A percentile compares a stretch with the other conserved stretches of the same genome.
Evolutionary conservation across 1,140 invertebrate genomes (phyloP).

Genomic region (Nasonia longicornis): DNA sequence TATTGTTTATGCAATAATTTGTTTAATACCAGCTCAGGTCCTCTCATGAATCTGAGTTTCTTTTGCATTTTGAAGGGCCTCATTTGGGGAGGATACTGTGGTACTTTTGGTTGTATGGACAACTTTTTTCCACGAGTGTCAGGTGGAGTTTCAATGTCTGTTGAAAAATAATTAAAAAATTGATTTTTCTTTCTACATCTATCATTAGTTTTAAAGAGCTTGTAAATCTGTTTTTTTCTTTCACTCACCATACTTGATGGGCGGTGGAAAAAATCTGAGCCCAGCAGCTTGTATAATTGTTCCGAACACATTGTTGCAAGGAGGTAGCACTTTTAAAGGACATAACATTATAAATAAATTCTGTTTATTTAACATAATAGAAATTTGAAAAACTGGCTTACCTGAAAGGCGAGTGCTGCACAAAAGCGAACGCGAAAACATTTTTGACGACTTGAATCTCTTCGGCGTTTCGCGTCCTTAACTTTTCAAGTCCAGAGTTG

Average conservation of each 20-base stretch:
- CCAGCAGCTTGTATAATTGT: slow-evolving; percentile 63
- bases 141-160: slow-evolving; percentile 73
- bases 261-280: slow-evolving; percentile 74
- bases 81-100: slow-evolving; percentile 74
- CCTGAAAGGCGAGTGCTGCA: not conserved
- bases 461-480: not conserved
- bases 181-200: not conserved
- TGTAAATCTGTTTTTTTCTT: not conserved
- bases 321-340: slow-evolving; percentile 3
- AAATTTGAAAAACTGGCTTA: slow-evolving; percentile 10
- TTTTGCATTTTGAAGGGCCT: slow-evolving; percentile 88
- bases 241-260: slow-evolving; percentile 49
- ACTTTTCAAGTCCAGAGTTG: no score
- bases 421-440: slow-evolving; percentile 15
- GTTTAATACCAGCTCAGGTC: slow-evolving; percentile 89
- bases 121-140: slow-evolving; percentile 80
- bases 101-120: slow-evolving; percentile 78
- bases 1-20: slow-evolving; percentile 88
- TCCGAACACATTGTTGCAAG: slow-evolving; percentile 8
- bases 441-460: slow-evolving; percentile 6
- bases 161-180: not conserved
- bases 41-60: slow-evolving; percentile 84
- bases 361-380: not conserved
- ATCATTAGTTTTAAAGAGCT: not conserved
- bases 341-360: slow-evolving; percentile 10